Evolutionary conservation across 2,113 vertebrate genomes (phyloP).

Genomic region (Theristicus caerulescens): DNA sequence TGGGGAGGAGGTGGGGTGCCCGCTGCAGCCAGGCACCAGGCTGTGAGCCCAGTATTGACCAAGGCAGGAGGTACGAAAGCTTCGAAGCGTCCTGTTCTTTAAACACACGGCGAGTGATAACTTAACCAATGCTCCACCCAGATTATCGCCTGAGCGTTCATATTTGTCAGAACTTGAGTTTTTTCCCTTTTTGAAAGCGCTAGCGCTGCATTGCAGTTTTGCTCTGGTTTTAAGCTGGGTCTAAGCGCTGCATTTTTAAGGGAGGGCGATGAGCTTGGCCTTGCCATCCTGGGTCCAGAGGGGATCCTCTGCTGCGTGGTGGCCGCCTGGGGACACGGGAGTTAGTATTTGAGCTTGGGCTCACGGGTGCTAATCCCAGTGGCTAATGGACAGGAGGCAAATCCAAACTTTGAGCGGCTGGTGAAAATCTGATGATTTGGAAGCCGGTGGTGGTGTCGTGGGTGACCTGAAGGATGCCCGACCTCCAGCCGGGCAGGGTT

Average conservation of each 20-base stretch:
- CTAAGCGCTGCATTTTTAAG: background rate
- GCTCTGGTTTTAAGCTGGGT: background rate
- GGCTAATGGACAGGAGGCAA: background rate
- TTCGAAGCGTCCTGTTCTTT: background rate
- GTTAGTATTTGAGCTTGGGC: background rate
- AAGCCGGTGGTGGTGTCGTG: background rate
- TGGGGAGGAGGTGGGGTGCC: background rate
- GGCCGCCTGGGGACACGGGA: background rate
- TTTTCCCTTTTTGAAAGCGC: background rate
- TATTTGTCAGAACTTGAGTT: background rate
- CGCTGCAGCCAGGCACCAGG: background rate
- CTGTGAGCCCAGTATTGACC: fast-evolving
- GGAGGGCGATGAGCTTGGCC: background rate
- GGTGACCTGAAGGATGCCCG: background rate
- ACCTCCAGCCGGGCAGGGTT: fast-evolving
- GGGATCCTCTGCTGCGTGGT: background rate
- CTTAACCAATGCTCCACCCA: fast-evolving
- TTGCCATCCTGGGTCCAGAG: fast-evolving
- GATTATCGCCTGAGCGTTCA: fast-evolving
- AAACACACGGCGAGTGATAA: background rate
- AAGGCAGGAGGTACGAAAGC: background rate
- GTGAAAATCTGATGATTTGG: background rate
- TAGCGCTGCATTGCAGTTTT: background rate
- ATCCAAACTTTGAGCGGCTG: background rate
- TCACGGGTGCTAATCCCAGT: background rate